These are phyloP conservation scores for Leptinotarsa texana DNA, from an alignment of 1,140 invertebrate genomes.

Conservation along the genomic window DNA sequence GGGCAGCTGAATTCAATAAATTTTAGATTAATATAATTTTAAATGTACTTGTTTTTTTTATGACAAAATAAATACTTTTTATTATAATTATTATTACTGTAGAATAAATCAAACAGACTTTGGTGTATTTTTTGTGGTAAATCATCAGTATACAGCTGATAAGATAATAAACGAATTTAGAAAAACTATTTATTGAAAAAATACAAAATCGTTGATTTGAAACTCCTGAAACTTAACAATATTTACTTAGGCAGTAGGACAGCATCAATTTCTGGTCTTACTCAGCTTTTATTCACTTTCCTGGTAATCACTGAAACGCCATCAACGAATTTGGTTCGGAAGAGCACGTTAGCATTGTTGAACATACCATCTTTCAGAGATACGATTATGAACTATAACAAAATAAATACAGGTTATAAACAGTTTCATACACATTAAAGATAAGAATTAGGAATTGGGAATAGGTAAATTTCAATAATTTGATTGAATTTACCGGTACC, in stretches of 20 bases:
- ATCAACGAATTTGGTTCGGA: slow-evolving; percentile 93
- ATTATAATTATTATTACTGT: too few species aligned
- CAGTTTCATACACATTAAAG: neutral
- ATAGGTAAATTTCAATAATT: too few species aligned
- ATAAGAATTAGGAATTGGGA: neutral
- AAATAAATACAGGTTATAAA: neutral
- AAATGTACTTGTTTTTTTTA: too few species aligned
- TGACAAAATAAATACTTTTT: too few species aligned
- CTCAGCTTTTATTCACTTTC: slow-evolving; percentile 56
- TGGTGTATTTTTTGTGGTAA: too few species aligned
- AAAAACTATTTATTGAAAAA: slow-evolving; percentile 7
- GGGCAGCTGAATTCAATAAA: too few species aligned
- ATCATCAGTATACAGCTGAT: too few species aligned
- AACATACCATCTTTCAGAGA: slow-evolving; percentile 99
- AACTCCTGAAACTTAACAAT: neutral
- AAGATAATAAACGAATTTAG: neutral
- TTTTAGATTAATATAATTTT: too few species aligned
- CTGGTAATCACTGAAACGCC: slow-evolving; percentile 90
- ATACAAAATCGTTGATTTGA: neutral
- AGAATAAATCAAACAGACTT: too few species aligned
- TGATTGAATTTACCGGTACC: too few species aligned
- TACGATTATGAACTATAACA: slow-evolving; percentile 92
- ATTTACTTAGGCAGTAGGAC: neutral
- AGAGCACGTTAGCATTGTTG: slow-evolving; percentile 98
- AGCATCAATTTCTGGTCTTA: neutral